phyloP scores from a whole-genome alignment of 2,797 vertebrate genomes.

The Muscicapa striata region DNA sequence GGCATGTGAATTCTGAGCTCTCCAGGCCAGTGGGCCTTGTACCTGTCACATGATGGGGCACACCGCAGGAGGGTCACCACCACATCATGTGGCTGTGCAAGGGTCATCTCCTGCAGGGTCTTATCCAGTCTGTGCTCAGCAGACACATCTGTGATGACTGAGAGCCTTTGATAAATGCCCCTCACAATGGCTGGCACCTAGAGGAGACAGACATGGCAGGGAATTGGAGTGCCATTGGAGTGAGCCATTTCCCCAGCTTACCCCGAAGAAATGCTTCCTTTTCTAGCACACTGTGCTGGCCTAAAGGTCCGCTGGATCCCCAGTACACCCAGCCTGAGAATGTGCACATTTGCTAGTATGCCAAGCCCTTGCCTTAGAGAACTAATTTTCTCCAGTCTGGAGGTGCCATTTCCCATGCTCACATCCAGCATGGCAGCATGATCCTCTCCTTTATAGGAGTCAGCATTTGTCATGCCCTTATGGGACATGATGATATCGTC shows the following conservation, averaged over 20 bases:
- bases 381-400: neutral
- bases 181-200: neutral
- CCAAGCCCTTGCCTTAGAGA: neutral
- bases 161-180: neutral
- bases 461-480: neutral
- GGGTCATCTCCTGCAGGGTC: neutral
- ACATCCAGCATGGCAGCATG: neutral
- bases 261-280: rapidly evolving
- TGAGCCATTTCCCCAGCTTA: neutral
- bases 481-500: neutral
- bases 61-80: neutral
- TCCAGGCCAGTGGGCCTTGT: neutral
- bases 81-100: neutral
- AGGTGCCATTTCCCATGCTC: neutral
- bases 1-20: neutral
- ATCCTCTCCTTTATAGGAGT: neutral
- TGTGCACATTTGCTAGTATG: rapidly evolving
- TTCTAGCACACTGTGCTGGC: neutral
- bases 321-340: neutral
- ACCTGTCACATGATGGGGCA: neutral
- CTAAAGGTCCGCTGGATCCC: neutral
- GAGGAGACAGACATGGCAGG: neutral
- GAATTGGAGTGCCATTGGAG: neutral
- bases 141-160: neutral
- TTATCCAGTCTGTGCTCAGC: rapidly evolving